These are phyloP conservation scores for Phaedon cochleariae DNA, from an alignment of 2,888 invertebrate genomes.

Conservation along the genomic window DNA sequence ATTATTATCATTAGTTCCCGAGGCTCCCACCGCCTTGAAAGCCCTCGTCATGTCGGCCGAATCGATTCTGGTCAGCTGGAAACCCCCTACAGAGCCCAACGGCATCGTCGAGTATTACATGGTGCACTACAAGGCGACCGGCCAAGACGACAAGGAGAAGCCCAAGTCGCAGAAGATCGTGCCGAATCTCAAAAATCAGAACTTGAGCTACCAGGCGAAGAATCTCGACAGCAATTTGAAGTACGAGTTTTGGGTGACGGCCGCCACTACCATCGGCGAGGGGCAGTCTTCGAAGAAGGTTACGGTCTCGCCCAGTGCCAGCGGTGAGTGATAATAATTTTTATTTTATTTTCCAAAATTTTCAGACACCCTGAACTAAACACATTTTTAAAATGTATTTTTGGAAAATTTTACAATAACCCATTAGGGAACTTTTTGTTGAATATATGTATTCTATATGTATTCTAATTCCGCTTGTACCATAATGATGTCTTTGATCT, in stretches of 20 bases:
- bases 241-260: constrained; percentile 95
- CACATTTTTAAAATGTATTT: too few relatives aligned
- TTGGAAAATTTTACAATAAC: too few relatives aligned
- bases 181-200: constrained; percentile 72
- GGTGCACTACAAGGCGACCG: constrained; percentile 78
- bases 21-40: constrained; percentile 92
- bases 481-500: too few relatives aligned
- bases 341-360: constrained; percentile 1
- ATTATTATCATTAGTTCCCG: too few relatives aligned
- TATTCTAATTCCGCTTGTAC: too few relatives aligned
- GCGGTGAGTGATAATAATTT: constrained; percentile 66
- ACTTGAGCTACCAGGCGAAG: constrained; percentile 85
- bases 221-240: constrained; percentile 82
- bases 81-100: constrained; percentile 90
- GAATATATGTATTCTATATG: too few relatives aligned
- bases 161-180: constrained; percentile 80
- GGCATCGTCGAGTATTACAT: constrained; percentile 94
- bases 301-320: constrained; percentile 81
- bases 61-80: constrained; percentile 93
- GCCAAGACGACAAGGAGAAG: constrained; percentile 59
- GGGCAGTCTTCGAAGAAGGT: constrained; percentile 90
- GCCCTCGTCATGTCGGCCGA: constrained; percentile 91
- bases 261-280: constrained; percentile 93
- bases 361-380: too few relatives aligned
- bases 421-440: too few relatives aligned